Evolutionary conservation across 2,113 vertebrate species (phyloP).

Genomic region (Cololabis saira): DNA sequence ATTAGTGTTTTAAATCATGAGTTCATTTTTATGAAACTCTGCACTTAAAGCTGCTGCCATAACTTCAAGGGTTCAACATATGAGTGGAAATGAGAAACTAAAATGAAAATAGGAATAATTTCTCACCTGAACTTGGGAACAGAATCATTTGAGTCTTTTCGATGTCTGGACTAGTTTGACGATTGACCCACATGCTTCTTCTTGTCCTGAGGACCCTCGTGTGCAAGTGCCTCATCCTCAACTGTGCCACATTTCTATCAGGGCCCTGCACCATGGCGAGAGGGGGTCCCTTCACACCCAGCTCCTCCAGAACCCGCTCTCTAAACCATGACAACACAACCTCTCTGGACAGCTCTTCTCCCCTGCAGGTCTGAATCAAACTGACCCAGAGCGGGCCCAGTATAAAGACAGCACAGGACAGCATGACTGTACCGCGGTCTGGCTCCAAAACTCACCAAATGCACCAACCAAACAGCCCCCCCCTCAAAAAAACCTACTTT

Average conservation of each 20-base stretch:
- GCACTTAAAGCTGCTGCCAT: no score
- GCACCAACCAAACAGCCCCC: no score
- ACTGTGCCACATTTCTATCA: slow-evolving; percentile 9
- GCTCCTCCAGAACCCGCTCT: slow-evolving; percentile 61
- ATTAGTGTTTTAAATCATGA: no score
- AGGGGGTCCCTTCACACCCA: slow-evolving; percentile 70
- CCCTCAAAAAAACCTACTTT: no score
- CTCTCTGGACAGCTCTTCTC: slow-evolving; percentile 51
- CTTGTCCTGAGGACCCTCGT: slow-evolving; percentile 46
- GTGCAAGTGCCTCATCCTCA: slow-evolving; percentile 66
- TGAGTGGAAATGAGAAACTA: no score
- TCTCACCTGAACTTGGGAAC: slow-evolving; percentile 89
- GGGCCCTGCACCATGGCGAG: neutral
- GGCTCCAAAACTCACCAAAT: neutral
- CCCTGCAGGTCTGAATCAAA: slow-evolving; percentile 41
- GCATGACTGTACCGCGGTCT: neutral
- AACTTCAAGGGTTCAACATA: no score
- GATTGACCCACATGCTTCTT: slow-evolving; percentile 13
- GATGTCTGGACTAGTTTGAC: slow-evolving; percentile 21
- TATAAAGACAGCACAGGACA: slow-evolving; percentile 41
- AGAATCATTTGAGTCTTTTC: slow-evolving; percentile 87
- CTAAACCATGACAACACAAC: slow-evolving; percentile 70
- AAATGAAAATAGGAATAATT: neutral
- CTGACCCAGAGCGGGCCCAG: slow-evolving; percentile 46
- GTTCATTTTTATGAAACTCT: no score